Percentiles rank a stretch among this genome's conserved stretches.
These are phyloP conservation scores for Lates japonicus DNA, from an alignment of 2,797 vertebrate genomes.

Conservation along the genomic window DNA sequence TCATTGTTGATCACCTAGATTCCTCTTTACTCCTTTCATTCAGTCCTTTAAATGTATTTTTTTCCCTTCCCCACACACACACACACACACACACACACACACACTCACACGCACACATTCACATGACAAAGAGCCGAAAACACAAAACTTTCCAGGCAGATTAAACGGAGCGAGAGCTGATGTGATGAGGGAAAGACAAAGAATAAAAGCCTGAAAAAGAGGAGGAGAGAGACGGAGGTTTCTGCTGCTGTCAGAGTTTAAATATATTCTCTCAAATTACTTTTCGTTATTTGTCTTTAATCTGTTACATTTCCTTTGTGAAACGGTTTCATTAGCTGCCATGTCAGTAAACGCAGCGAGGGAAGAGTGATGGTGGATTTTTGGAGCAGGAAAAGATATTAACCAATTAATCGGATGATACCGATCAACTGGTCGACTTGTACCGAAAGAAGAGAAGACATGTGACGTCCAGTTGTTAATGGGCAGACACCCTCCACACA, in stretches of 20 bases:
- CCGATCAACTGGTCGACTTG: no score
- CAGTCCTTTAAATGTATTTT: background rate
- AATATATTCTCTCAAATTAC: no score
- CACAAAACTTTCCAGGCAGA: slow-evolving; percentile 11
- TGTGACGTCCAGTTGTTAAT: background rate
- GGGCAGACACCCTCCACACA: background rate
- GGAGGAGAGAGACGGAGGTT: background rate
- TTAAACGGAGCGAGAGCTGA: background rate
- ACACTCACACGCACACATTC: slow-evolving; percentile 5
- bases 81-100: slow-evolving; percentile 1
- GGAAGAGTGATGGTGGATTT: no score
- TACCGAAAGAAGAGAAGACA: background rate
- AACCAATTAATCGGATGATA: no score
- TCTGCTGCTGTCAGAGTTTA: background rate
- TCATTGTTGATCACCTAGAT: slow-evolving; percentile 37
- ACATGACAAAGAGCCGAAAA: slow-evolving; percentile 22
- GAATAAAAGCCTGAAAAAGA: background rate
- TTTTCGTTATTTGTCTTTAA: no score
- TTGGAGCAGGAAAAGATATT: no score
- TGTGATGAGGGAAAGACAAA: background rate
- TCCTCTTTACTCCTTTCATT: slow-evolving; percentile 20
- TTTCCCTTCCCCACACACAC: background rate
- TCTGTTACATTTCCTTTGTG: background rate
- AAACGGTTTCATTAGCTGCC: background rate
- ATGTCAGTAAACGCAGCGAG: no score